Evolutionary conservation across 2,888 invertebrate genomes (phyloP).

Genomic region (Anoplius nigerrimus): DNA sequence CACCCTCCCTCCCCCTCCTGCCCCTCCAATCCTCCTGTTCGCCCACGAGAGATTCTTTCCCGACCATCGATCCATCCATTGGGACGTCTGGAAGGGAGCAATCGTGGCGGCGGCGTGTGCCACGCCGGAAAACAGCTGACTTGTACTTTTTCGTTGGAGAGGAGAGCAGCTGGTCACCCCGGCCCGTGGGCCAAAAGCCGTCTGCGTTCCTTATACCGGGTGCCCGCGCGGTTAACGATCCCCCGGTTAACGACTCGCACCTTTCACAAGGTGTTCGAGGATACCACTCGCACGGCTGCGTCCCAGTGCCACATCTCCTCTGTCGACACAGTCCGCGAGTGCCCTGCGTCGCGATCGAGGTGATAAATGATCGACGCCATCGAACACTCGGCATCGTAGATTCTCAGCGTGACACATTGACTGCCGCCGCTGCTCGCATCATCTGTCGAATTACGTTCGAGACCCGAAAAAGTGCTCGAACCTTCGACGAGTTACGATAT

Average conservation of each 20-base stretch:
- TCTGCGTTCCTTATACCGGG: slow-evolving; percentile 62
- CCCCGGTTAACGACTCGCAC: slow-evolving; percentile 17
- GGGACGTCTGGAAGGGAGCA: slow-evolving; percentile 35
- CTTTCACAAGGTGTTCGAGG: background rate
- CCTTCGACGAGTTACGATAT: too few relatives aligned
- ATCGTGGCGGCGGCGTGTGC: slow-evolving; percentile 44
- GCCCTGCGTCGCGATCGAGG: too few relatives aligned
- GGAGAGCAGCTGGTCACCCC: slow-evolving; percentile 57
- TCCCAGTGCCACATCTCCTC: too few relatives aligned
- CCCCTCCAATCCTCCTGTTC: slow-evolving; percentile 8
- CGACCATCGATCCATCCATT: slow-evolving; percentile 25
- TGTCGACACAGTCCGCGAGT: too few relatives aligned
- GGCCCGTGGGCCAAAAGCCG: slow-evolving; percentile 50
- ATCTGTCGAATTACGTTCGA: too few relatives aligned
- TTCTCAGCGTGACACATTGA: too few relatives aligned
- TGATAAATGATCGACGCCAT: too few relatives aligned
- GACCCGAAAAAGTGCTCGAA: too few relatives aligned
- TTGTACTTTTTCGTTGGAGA: slow-evolving; percentile 57
- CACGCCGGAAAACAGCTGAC: slow-evolving; percentile 62
- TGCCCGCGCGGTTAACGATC: slow-evolving; percentile 35
- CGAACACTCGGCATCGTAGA: too few relatives aligned
- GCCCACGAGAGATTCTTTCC: background rate
- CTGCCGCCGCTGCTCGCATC: too few relatives aligned
- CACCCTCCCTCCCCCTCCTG: slow-evolving; percentile 7
- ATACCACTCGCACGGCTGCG: too few relatives aligned